Conservation (phyloP, 2,113 vertebrate genomes). For the Oncorhynchus nerka region DNA sequence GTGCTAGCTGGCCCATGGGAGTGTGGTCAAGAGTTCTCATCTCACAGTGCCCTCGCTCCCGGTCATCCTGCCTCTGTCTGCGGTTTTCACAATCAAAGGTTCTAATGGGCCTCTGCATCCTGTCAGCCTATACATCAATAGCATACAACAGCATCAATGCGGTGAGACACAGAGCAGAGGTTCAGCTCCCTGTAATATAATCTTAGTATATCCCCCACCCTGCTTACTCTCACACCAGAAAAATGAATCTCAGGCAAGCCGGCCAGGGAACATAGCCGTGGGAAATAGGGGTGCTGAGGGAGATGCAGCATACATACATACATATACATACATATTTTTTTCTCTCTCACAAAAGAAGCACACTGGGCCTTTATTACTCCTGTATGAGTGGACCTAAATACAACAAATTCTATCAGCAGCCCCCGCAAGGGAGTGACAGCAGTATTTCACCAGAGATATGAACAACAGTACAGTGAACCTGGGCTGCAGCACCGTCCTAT, state of each 20-base stretch:
- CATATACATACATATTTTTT: too few relatives aligned
- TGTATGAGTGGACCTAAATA: too few relatives aligned
- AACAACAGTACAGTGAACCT: slow-evolving; percentile 6
- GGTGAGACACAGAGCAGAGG: slow-evolving; percentile 20
- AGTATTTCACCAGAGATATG: slow-evolving; percentile 18
- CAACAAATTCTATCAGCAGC: too few relatives aligned
- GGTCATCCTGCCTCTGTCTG: slow-evolving; percentile 37
- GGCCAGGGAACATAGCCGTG: too few relatives aligned
- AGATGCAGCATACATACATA: too few relatives aligned
- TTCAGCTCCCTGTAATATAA: slow-evolving; percentile 33
- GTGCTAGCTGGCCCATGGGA: background rate
- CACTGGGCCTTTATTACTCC: too few relatives aligned
- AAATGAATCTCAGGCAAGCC: slow-evolving; percentile 31
- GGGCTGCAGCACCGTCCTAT: background rate
- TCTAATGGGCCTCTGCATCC: slow-evolving; percentile 40
- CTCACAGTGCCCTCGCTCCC: slow-evolving; percentile 32
- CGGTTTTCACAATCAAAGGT: slow-evolving; percentile 38
- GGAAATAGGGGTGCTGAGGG: background rate
- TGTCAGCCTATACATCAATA: slow-evolving; percentile 11
- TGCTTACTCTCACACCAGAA: slow-evolving; percentile 17
- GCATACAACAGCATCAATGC: slow-evolving; percentile 22
- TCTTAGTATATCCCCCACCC: slow-evolving; percentile 32
- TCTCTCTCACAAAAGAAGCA: too few relatives aligned
- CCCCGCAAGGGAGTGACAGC: background rate
- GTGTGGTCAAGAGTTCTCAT: slow-evolving; percentile 56